Conservation (phyloP, 2,888 invertebrate genomes). For the Monochamus alternatus region DNA sequence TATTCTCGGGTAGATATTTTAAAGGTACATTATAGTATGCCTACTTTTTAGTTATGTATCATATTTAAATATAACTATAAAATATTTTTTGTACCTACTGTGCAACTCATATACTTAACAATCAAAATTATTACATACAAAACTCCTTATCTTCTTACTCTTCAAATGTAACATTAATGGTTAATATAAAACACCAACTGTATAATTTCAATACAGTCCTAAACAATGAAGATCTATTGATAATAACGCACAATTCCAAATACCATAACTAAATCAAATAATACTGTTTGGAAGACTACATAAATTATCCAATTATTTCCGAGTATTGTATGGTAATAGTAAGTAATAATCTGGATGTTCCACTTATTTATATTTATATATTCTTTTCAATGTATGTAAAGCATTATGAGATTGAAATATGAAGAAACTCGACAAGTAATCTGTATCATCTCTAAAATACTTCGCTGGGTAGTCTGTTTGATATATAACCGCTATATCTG, state of each 20-base stretch:
- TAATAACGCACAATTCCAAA: not conserved
- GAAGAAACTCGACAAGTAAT: not conserved
- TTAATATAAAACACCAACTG: too few relatives aligned
- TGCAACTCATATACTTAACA: too few relatives aligned
- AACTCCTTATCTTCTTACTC: too few relatives aligned
- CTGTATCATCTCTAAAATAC: not conserved
- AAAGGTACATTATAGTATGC: too few relatives aligned
- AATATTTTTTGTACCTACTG: too few relatives aligned
- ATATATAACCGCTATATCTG: too few relatives aligned
- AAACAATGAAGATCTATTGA: not conserved
- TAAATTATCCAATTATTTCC: not conserved
- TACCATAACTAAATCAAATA: not conserved
- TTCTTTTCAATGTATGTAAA: not conserved
- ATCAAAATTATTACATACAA: too few relatives aligned
- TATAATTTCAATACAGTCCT: not conserved
- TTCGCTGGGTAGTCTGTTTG: too few relatives aligned
- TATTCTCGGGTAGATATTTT: too few relatives aligned
- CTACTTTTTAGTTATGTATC: too few relatives aligned
- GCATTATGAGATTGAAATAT: not conserved
- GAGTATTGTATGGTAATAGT: not conserved
- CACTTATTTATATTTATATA: not conserved
- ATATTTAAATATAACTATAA: too few relatives aligned
- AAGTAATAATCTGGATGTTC: not conserved
- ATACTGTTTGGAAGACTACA: not conserved
- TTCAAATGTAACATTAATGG: too few relatives aligned